A percentile compares a stretch with the other conserved stretches of the same genome.
Evolutionary conservation across 2,888 invertebrate species (phyloP).

Genomic region (Bimastos eiseni): DNA sequence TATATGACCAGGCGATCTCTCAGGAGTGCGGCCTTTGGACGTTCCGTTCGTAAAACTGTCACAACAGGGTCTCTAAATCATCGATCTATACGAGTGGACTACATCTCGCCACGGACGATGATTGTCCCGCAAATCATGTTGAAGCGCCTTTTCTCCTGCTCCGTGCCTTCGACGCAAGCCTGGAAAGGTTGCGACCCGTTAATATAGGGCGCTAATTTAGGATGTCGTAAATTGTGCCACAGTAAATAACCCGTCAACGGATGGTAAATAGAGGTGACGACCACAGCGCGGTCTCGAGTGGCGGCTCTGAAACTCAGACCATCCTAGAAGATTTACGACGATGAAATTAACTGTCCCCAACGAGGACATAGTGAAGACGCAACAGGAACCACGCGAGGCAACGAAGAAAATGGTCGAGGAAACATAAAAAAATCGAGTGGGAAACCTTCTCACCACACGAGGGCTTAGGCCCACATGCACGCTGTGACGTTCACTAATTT

Average conservation of each 20-base stretch:
- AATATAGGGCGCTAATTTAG: neutral
- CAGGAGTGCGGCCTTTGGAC: neutral
- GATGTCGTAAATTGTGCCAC: neutral
- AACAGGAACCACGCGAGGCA: neutral
- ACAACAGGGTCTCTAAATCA: neutral
- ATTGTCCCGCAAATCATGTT: neutral
- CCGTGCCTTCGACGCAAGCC: neutral
- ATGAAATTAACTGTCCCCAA: neutral
- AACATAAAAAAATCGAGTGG: no score
- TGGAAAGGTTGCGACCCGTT: neutral
- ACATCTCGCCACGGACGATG: neutral
- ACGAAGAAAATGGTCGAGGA: neutral
- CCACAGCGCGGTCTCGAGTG: neutral
- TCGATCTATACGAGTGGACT: neutral
- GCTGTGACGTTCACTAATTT: neutral
- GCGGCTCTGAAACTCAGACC: neutral
- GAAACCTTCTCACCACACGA: neutral
- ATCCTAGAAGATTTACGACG: neutral
- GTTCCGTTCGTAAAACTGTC: neutral
- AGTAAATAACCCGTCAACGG: neutral
- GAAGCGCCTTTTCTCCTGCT: neutral
- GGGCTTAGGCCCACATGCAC: neutral
- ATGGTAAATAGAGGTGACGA: neutral
- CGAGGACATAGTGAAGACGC: neutral
- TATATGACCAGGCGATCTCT: neutral